These are phyloP conservation scores for Anaspis maculata DNA, from an alignment of 2,888 invertebrate species.

Conservation along the genomic window DNA sequence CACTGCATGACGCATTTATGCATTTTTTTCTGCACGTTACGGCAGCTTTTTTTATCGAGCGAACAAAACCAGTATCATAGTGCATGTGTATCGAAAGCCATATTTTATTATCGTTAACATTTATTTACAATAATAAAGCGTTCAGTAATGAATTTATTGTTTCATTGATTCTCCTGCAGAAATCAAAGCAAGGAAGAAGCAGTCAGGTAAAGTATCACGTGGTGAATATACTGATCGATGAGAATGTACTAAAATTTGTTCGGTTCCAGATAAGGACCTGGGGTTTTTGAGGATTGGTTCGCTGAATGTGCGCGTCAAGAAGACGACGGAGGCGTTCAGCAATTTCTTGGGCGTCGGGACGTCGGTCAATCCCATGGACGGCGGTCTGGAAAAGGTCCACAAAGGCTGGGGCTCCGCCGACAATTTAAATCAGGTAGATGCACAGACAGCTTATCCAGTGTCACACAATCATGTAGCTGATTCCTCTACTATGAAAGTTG, in stretches of 20 bases:
- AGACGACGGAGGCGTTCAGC: constrained; percentile 87
- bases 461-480: background rate
- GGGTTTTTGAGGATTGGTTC: constrained; percentile 88
- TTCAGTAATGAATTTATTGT: too few species aligned
- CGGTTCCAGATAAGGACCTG: constrained; percentile 71
- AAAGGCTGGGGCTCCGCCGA: constrained; percentile 89
- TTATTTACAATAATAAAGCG: too few species aligned
- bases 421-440: constrained; percentile 64
- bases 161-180: constrained; percentile 56
- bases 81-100: too few species aligned
- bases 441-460: background rate
- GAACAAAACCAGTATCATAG: too few species aligned
- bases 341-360: constrained; percentile 72
- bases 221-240: constrained; percentile 19
- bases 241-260: background rate
- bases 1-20: too few species aligned
- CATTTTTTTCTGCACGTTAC: too few species aligned
- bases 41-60: too few species aligned
- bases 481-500: background rate
- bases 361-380: constrained; percentile 33
- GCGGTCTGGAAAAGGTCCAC: constrained; percentile 59
- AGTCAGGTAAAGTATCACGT: constrained; percentile 59
- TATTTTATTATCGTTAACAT: too few species aligned
- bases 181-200: constrained; percentile 66
- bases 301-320: constrained; percentile 84